Evolutionary conservation across 2,113 vertebrate genomes (phyloP).

Genomic region (Pterophyllum scalare): DNA sequence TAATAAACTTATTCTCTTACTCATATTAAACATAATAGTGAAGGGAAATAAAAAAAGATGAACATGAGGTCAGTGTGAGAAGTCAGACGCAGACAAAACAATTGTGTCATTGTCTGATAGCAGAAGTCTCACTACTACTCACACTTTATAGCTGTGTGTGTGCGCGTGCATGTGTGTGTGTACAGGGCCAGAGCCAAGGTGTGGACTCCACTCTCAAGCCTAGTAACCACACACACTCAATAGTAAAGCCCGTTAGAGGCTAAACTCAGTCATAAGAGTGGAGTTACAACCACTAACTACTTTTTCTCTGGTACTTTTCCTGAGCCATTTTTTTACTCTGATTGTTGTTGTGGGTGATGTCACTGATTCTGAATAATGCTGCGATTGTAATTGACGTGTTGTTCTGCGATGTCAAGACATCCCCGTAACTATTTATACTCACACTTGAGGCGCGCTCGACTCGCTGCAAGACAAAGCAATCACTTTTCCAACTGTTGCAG

Average conservation of each 20-base stretch:
- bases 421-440: background rate
- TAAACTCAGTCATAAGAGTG: background rate
- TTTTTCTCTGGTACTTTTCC: background rate
- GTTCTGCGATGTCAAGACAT: background rate
- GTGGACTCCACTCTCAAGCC: background rate
- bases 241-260: background rate
- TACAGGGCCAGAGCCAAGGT: background rate
- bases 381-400: background rate
- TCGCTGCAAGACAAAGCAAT: background rate
- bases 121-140: conserved; percentile 9
- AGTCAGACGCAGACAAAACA: conserved; percentile 43
- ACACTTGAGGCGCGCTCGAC: background rate
- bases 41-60: conserved; percentile 12
- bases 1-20: conserved; percentile 1
- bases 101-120: conserved; percentile 25
- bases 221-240: background rate
- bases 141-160: conserved; percentile 3
- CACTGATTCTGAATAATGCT: conserved; percentile 29
- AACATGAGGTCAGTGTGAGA: background rate
- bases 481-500: background rate
- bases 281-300: background rate
- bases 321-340: background rate
- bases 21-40: conserved; percentile 8
- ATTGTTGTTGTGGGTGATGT: conserved; percentile 29
- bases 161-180: background rate